A percentile compares a stretch with the other conserved stretches of the same genome.
Conservation (phyloP, 2,797 vertebrate species). For the Ctenopoma multispine region DNA sequence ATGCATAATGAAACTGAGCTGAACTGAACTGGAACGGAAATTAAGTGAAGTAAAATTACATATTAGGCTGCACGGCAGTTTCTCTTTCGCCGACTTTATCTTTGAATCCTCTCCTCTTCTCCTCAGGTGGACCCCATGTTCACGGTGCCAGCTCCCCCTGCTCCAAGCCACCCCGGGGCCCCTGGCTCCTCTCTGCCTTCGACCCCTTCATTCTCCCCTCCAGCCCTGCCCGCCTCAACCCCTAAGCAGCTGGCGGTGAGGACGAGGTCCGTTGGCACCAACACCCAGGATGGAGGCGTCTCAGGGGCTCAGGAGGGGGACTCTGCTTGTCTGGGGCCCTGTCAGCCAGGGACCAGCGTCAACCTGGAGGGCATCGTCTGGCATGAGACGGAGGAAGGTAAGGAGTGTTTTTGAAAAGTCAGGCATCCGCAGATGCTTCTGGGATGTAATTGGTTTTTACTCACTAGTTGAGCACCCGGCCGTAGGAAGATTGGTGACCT, state of each 20-base stretch:
- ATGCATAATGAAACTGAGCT: conserved; percentile 1
- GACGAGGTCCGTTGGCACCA: conserved; percentile 96
- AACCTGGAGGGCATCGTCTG: conserved; percentile 99
- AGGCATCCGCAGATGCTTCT: background rate
- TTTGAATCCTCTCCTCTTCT: background rate
- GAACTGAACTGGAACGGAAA: background rate
- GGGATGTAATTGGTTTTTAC: no score
- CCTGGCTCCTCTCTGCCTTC: conserved; percentile 77
- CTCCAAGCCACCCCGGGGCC: conserved; percentile 85
- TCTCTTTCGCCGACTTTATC: background rate
- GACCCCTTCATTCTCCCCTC: conserved; percentile 71
- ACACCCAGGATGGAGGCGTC: conserved; percentile 88
- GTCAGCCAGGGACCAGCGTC: conserved; percentile 97
- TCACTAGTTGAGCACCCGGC: no score
- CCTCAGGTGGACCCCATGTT: conserved; percentile 93
- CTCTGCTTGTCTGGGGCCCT: conserved; percentile 92
- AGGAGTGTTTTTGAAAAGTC: conserved; percentile 16
- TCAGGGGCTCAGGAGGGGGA: conserved; percentile 88
- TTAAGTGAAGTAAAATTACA: background rate
- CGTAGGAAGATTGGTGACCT: no score
- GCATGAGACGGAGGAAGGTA: conserved; percentile 99
- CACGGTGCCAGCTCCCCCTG: conserved; percentile 89
- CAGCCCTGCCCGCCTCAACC: conserved; percentile 88
- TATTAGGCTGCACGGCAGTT: accelerated
- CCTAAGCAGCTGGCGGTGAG: conserved; percentile 92